Evolutionary conservation across 2,113 vertebrate species (phyloP), one percentile per base, ranked within the genome.

Genomic region (Oncorhynchus nerka): DNA sequence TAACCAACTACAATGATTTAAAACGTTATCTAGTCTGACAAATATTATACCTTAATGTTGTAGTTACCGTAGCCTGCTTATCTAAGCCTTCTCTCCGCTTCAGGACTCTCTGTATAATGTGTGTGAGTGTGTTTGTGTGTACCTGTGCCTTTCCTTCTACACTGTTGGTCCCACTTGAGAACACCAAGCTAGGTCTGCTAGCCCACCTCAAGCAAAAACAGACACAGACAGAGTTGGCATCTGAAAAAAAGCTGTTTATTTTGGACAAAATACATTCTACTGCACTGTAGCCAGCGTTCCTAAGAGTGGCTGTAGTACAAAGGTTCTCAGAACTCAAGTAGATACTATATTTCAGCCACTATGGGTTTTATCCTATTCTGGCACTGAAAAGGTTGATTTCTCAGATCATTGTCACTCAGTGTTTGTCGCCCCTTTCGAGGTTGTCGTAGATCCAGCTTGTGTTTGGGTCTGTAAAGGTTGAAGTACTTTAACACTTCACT

Each of bases 11-110:
- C 75, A 79, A 91, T 87, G 71, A 90, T 88, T 89, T 34, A 68
- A 66, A 68, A 68, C 15, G 7, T 89, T 48, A 88, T 87, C 90
- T 89, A 82, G 86, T 87, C 82, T 85, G 77, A 81, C 75, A 84
- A 84, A 84, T 89, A 79, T 51, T 30, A 51, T 87, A 90, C 82
- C 77, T 91, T 90, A 88, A 89, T 91, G 90, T 91, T 86, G 90
- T 92, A 91, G 91, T 89, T 92, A 89, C 86, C 86, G 89, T 92
- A 92, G 91, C 90, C 89, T 89, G 89, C 86, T 89, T 87, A 88
- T 83, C 86, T 90, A 91, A 91, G 91, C 90, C 85, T 91, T 90
- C 87, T 91, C 84, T 90, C 81, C 80, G 89, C 88, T 92, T 91
- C 88, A 89, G 90, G 91, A 90, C 87, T 91, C 83, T 88, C 84